Evolutionary conservation across 2,113 vertebrate genomes (phyloP).

Genomic region (Climacteris rufus): DNA sequence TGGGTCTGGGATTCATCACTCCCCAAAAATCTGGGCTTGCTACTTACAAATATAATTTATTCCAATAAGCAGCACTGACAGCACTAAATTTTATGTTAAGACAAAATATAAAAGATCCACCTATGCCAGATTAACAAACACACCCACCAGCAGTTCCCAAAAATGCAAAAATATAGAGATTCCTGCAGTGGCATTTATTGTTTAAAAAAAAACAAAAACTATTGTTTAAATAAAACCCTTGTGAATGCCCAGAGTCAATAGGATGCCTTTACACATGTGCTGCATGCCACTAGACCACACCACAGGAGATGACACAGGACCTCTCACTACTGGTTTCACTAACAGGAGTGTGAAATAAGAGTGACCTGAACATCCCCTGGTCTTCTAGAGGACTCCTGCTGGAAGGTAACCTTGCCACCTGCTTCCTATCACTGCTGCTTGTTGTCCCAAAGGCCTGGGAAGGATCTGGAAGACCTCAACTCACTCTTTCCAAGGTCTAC

Average conservation of each 20-base stretch:
- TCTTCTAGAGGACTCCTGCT: neutral
- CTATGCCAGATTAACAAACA: neutral
- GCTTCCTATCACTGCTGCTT: neutral
- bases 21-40: neutral
- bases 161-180: neutral
- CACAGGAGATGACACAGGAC: neutral
- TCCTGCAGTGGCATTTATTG: neutral
- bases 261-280: neutral
- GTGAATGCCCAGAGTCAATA: neutral
- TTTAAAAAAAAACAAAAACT: neutral
- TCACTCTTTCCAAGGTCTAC: neutral
- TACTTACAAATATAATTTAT: neutral
- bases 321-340: neutral
- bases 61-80: neutral
- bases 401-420: neutral
- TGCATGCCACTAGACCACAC: neutral
- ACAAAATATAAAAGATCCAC: neutral
- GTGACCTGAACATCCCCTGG: accelerated
- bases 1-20: neutral
- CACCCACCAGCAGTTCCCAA: neutral
- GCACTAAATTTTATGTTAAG: neutral
- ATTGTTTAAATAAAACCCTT: neutral
- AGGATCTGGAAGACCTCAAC: neutral
- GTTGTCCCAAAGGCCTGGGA: neutral
- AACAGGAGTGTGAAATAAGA: neutral